These are phyloP conservation scores for Penelope pileata DNA, from an alignment of 2,113 vertebrate genomes.

Conservation along the genomic window DNA sequence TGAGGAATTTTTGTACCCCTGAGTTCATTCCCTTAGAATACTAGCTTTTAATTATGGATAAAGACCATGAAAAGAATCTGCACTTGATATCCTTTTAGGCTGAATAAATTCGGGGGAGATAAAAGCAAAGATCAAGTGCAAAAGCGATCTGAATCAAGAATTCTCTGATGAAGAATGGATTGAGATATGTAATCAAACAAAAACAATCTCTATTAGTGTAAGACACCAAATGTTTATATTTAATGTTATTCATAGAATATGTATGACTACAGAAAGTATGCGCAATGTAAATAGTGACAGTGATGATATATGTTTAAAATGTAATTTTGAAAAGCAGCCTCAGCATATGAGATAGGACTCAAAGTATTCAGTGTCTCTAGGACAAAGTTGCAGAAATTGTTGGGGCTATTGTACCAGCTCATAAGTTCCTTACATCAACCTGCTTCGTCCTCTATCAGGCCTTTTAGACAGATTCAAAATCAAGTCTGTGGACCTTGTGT, in stretches of 20 bases:
- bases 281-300: conserved; percentile 27
- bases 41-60: conserved; percentile 67
- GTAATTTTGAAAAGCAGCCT: conserved; percentile 9
- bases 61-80: conserved; percentile 41
- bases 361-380: neutral
- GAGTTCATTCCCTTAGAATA: conserved; percentile 39
- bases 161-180: conserved; percentile 64
- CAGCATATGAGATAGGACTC: neutral
- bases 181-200: conserved; percentile 61
- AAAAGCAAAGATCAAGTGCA: conserved; percentile 56
- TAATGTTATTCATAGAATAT: conserved; percentile 67
- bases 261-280: conserved; percentile 42
- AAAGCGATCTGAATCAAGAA: conserved; percentile 53
- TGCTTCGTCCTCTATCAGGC: neutral
- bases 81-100: conserved; percentile 42
- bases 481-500: neutral
- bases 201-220: conserved; percentile 62
- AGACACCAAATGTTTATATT: conserved; percentile 60
- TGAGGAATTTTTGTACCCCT: conserved; percentile 48
- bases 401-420: neutral
- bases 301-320: conserved; percentile 26
- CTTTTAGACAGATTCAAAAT: neutral
- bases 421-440: neutral
- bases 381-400: conserved; percentile 7
- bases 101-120: conserved; percentile 55